phyloP scores from a whole-genome alignment of 2,113 vertebrate species.

The Chinchilla lanigera region DNA sequence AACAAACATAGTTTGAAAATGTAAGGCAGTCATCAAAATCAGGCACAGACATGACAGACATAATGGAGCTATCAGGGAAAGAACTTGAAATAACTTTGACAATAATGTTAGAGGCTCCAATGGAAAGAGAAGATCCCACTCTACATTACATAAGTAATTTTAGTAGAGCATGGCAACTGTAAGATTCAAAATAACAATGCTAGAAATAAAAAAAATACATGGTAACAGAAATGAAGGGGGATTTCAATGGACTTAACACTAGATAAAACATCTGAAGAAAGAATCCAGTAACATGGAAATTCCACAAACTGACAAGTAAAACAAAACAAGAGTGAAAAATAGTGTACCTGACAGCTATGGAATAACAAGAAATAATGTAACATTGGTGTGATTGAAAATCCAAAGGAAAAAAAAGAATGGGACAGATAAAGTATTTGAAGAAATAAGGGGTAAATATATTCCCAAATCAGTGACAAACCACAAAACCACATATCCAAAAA shows the following conservation, averaged over 20 bases:
- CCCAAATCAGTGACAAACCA: conserved; percentile 20
- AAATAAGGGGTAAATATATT: conserved; percentile 44
- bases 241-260: not conserved
- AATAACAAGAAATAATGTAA: not conserved
- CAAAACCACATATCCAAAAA: conserved; percentile 18
- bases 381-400: not conserved
- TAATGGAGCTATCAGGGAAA: not conserved
- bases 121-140: conserved; percentile 28
- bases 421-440: conserved; percentile 3
- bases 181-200: not conserved
- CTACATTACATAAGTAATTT: not conserved
- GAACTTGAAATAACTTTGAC: conserved; percentile 31
- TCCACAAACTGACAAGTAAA: not conserved
- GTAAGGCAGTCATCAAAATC: conserved; percentile 38
- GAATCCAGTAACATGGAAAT: conserved; percentile 5
- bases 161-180: not conserved
- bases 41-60: not conserved
- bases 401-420: not conserved
- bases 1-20: conserved; percentile 2
- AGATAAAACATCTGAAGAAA: conserved; percentile 1
- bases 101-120: not conserved
- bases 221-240: conserved; percentile 30
- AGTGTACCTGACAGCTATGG: not conserved
- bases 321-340: not conserved
- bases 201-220: not conserved